Conservation (phyloP, 2,888 invertebrate genomes). For the Ectemnius continuus region DNA sequence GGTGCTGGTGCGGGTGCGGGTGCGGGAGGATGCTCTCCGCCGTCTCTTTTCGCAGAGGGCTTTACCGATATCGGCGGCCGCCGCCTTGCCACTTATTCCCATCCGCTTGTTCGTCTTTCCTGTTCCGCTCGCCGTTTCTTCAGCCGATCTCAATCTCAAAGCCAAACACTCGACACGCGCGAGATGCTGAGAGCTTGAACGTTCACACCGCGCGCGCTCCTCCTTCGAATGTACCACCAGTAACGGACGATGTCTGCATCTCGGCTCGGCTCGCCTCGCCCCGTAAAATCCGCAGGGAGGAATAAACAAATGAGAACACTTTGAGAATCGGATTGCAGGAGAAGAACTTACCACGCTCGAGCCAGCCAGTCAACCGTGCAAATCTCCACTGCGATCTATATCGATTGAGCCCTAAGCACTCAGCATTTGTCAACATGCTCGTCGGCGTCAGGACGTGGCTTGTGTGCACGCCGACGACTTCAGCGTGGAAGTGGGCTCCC, state of each 20-base stretch:
- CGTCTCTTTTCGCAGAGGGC: constrained; percentile 12
- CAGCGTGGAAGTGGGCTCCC: too few relatives aligned
- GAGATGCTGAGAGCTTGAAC: neutral
- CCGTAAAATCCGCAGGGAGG: constrained; percentile 8
- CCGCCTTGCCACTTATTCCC: constrained; percentile 14
- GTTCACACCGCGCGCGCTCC: neutral
- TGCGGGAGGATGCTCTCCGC: constrained; percentile 45
- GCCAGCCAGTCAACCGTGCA: neutral
- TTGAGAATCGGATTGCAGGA: constrained; percentile 40
- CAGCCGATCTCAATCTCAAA: constrained; percentile 51
- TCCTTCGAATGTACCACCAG: constrained; percentile 17
- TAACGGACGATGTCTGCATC: constrained; percentile 15
- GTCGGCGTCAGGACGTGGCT: neutral
- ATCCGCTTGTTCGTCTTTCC: constrained; percentile 21
- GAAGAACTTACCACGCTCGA: constrained; percentile 7
- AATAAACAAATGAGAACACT: constrained; percentile 52
- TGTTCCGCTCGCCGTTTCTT: constrained; percentile 8
- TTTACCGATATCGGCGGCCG: constrained; percentile 2
- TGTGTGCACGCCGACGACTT: too few relatives aligned
- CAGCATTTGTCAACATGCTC: constrained; percentile 11
- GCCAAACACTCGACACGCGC: constrained; percentile 49
- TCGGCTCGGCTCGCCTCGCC: constrained; percentile 11
- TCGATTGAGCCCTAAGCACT: constrained; percentile 5
- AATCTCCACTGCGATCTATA: constrained; percentile 21
- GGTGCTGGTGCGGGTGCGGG: constrained; percentile 21